Evolutionary conservation across 2,797 vertebrate species (phyloP).

Genomic region (Silurus lanzhouensis): DNA sequence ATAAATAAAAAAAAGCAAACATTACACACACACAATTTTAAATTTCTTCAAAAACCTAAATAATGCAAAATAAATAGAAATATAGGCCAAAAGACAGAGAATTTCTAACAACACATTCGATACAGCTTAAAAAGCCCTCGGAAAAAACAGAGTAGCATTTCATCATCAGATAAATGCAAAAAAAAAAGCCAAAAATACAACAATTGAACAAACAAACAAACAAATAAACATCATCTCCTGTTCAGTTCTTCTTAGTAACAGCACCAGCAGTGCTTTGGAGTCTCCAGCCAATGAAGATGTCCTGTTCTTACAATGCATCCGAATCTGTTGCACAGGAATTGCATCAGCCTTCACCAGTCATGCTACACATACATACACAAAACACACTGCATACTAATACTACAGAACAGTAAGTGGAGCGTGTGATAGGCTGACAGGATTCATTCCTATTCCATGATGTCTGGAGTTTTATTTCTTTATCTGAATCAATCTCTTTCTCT

Average conservation of each 20-base stretch:
- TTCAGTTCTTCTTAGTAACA: conserved; percentile 50
- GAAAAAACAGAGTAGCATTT: background rate
- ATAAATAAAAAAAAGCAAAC: no score
- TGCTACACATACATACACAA: conserved; percentile 22
- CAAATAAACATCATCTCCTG: background rate
- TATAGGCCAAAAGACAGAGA: no score
- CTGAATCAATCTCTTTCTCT: no score
- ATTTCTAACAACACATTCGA: no score
- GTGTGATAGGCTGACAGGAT: background rate
- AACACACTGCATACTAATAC: background rate
- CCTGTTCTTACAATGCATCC: conserved; percentile 34
- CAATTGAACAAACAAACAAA: background rate
- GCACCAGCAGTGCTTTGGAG: background rate
- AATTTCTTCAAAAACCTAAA: no score
- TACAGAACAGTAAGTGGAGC: background rate
- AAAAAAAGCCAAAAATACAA: background rate
- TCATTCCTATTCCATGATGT: background rate
- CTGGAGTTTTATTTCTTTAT: background rate
- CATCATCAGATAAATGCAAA: background rate
- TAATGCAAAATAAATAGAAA: no score
- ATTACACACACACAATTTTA: no score
- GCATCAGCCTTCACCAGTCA: conserved; percentile 51
- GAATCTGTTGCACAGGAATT: conserved; percentile 52
- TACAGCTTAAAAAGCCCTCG: no score
- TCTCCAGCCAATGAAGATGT: conserved; percentile 41